Evolutionary conservation across 92 coral and sea anemone species (phyloP), one percentile per base, ranked within the genome.

Genomic region (Micromussa lordhowensis): DNA sequence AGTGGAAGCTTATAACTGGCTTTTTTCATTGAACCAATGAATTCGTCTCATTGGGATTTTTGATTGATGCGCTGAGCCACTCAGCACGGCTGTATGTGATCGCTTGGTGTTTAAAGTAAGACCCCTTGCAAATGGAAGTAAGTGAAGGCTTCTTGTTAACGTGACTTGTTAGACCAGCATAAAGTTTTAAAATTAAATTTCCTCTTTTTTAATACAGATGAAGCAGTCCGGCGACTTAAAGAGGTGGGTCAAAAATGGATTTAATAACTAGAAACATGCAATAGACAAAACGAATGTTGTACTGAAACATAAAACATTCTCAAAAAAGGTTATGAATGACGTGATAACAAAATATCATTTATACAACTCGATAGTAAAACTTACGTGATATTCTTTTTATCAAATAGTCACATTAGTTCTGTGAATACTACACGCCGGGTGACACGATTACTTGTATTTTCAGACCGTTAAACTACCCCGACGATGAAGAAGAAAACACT

Each of bases 201-300:
- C 44, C 13, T 22, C 18, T 30, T 30, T 72, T 30, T 36, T n/a
- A 28, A 72, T 36, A 72, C 48, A 72, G 77, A 72, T 72, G 77
- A 24, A 32, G 44, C 9, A 72, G 26, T 72, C 38, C 77, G 78
- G 24, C 78, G 78, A 74, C 78, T 74, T 74, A 74, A 40, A 74
- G 16, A 74, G 78, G 78, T 74, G 72, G 72, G 72, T 66, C 32
- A 66, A 29, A 57, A 57, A 14, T 57, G 5, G 63, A 14, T 57
- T 57, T 1, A 57, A 57, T 3, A 57, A 57, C 22, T 57, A 57
- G 22, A 57, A 57, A 14, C 63, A 57, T 57, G 63, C 63, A 57
- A 17, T 66, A 66, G 72, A 66, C 32, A 66, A 14, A 53, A 9
- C 53, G 38, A 74, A 34, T 74, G 78, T 34, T 74, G 24, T 74